Evolutionary conservation across 2,888 invertebrate genomes (phyloP), one percentile per base, ranked within the genome.

Genomic region (Ryuthela nishihirai): DNA sequence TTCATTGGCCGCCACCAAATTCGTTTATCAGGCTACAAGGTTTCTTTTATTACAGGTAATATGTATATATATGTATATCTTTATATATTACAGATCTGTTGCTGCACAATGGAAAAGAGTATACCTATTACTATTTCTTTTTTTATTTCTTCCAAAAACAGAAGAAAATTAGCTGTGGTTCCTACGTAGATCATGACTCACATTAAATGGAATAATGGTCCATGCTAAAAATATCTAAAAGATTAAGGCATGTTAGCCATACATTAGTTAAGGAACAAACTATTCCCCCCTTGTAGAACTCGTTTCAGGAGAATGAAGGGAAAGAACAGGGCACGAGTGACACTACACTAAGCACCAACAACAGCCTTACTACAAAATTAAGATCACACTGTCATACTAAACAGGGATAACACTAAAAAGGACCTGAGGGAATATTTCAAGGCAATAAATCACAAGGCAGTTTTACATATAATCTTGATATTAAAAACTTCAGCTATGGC

Each of bases 401-500:
- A 58, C 42, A 52, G 23, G 34, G 26, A 42, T n/a, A 47, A 53
- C 39, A 48, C 44, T 48, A 48, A 46, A 46, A 41, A 53, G 53
- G 52, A 53, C 48, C 39, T 48, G 48, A 52, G 50, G 46, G 39
- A 44, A 41, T 45, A 47, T 59, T 53, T 59, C 59, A 59, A 59
- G 59, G 53, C 48, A 59, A 47, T 47, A 47, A 53, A 59, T 59
- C 53, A 59, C 59, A 59, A 59, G 59, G 59, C 59, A 53, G 26
- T 47, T 58, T 24, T 45, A 59, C 53, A 59, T 26, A 59, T 25
- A 56, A 50, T 59, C 53, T 59, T 53, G 59, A 47, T 47, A 53
- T 56, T 59, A 47, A 53, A 58, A 58, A 47, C 44, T 59, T 59
- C 53, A 48, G 44, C 58, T 58, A 53, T 43, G 45, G 47, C 48